These are phyloP conservation scores for Hirtodrosophila duncani DNA, from an alignment of 2,888 invertebrate genomes.

Conservation along the genomic window DNA sequence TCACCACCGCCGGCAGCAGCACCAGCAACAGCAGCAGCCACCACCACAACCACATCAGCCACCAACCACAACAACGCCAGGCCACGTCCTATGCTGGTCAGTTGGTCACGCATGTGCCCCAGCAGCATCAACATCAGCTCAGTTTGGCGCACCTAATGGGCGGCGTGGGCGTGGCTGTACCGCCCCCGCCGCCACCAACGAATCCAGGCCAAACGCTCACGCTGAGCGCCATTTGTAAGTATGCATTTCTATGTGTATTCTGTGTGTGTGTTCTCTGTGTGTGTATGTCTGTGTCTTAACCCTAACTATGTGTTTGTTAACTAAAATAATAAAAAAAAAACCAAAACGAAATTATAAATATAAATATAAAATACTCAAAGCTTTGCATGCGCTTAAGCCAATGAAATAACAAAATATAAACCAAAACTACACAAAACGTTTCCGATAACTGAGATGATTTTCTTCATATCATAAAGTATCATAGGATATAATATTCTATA, in stretches of 20 bases:
- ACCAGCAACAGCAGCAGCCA: constrained; percentile 42
- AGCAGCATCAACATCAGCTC: constrained; percentile 22
- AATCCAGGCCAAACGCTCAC: constrained; percentile 62
- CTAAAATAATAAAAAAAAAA: no score
- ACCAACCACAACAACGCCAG: constrained; percentile 37
- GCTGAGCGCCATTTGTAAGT: constrained; percentile 79
- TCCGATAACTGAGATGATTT: no score
- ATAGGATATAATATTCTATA: no score
- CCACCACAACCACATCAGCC: constrained; percentile 26
- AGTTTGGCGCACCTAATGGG: constrained; percentile 68
- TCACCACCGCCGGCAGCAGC: constrained; percentile 43
- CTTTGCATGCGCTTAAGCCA: no score
- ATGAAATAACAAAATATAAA: no score
- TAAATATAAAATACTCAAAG: background rate
- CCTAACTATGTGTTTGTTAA: constrained; percentile 12
- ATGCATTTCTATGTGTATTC: constrained; percentile 21
- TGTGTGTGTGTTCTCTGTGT: constrained; percentile 20
- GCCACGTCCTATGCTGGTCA: constrained; percentile 28
- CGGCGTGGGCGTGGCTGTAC: no score
- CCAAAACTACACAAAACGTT: constrained; percentile 22
- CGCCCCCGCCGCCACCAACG: constrained; percentile 57
- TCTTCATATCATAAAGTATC: no score
- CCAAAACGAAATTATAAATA: background rate
- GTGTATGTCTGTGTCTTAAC: constrained; percentile 8
- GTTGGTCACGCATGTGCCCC: constrained; percentile 43